Evolutionary conservation across 2,797 vertebrate genomes (phyloP), one percentile per base, ranked within the genome.

Genomic region (Alfaro cultratus): DNA sequence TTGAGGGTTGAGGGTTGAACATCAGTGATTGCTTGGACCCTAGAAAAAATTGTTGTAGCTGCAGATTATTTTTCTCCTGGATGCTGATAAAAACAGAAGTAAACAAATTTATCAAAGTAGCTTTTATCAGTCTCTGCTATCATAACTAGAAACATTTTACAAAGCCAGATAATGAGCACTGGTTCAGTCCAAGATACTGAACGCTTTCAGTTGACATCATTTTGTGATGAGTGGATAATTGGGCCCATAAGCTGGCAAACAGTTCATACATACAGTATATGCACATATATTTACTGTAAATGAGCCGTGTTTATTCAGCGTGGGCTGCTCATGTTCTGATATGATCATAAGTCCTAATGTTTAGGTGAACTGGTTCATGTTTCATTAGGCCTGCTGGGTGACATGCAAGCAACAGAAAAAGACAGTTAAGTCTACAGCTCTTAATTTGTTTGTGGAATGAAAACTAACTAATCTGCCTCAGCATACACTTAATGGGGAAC

Each of bases 391-490:
- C 43, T 73, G 60, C 57, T 36, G 46, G 31, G 45, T 29, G 16
- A 29, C 21, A 4, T 55, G 67, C 41, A 78, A 83, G 75, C n/a
- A 29, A 77, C 1, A 72, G 39, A 2, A 16, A 80, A 71, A 73
- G 57, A 68, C 78, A 43, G 74, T 82, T 82, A 36, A 76, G 68
- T 76, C 75, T 80, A 85, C 77, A 73, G 85, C 75, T 46, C 80
- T 73, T 88, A 82, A 83, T 88, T 79, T 84, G 77, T 90, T 86
- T 90, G 81, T 83, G 73, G 80, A 86, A 89, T 83, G 75, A 71
- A 89, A 91, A 87, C 75, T 47, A 85, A 89, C 85, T 89, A 93
- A 93, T 91, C 84, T 85, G 85, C 88, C 92, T 85, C 64, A 29
- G 82, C 79, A 76, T 80, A 55, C 82, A 80, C 82, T 87, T 85